These are phyloP conservation scores for Prorops nasuta DNA, from an alignment of 1,140 invertebrate genomes.

Conservation along the genomic window DNA sequence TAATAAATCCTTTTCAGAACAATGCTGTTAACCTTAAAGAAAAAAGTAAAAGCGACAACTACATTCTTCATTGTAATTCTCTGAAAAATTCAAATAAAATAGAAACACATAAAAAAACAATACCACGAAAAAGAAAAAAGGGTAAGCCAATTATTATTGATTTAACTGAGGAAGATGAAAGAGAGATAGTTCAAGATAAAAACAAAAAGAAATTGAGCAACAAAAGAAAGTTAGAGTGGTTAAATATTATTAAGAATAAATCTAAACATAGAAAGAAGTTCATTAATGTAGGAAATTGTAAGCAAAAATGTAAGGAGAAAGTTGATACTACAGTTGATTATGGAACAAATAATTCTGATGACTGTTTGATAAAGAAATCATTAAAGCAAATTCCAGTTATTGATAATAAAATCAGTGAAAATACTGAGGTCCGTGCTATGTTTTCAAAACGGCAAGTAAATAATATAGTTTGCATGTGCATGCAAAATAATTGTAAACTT, in stretches of 20 bases:
- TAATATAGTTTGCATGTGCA: too few relatives aligned
- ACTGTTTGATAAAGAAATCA: not conserved
- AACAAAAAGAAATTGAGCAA: constrained; percentile 22
- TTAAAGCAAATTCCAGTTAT: constrained; percentile 11
- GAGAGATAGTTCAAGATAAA: constrained; percentile 5
- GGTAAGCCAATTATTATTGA: constrained; percentile 37
- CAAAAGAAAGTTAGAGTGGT: constrained; percentile 26
- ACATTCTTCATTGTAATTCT: constrained; percentile 3
- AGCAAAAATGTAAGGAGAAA: constrained; percentile 14
- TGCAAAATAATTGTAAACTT: too few relatives aligned
- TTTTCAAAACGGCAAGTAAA: too few relatives aligned
- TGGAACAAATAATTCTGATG: constrained; percentile 28
- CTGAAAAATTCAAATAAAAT: constrained; percentile 3
- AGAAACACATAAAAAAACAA: constrained; percentile 15
- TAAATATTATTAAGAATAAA: constrained; percentile 22
- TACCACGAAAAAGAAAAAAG: constrained; percentile 20
- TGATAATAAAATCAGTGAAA: constrained; percentile 22
- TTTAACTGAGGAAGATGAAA: constrained; percentile 36
- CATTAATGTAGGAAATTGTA: too few relatives aligned
- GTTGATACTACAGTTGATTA: constrained; percentile 32
- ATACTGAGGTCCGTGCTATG: constrained; percentile 9
- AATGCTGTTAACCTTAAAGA: constrained; percentile 5
- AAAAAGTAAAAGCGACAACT: constrained; percentile 14
- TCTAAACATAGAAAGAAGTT: constrained; percentile 11
- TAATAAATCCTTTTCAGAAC: too few relatives aligned